Percentiles rank a stretch among this genome's conserved stretches.
These are phyloP conservation scores for Thamnaconus septentrionalis DNA, from an alignment of 2,113 vertebrate genomes.

Conservation along the genomic window DNA sequence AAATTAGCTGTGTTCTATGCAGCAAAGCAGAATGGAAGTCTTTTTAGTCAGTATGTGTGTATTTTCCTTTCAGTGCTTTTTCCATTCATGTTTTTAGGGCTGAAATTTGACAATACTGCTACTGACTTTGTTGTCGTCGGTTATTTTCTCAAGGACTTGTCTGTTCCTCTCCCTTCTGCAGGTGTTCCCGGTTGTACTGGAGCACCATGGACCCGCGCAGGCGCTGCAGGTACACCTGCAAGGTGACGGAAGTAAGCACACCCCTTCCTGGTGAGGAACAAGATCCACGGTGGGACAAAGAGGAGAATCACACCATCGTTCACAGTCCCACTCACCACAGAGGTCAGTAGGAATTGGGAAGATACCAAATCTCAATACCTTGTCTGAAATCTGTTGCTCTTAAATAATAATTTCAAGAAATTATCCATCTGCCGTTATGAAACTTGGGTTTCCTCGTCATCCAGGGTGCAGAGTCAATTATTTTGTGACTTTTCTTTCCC, in stretches of 20 bases:
- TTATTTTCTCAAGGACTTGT: too few relatives aligned
- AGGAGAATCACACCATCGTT: conserved; percentile 85
- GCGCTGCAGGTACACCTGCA: conserved; percentile 87
- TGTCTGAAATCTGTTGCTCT: too few relatives aligned
- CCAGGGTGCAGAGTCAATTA: not conserved
- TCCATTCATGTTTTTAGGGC: too few relatives aligned
- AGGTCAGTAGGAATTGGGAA: conserved; percentile 60
- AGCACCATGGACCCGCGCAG: conserved; percentile 87
- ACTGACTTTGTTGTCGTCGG: too few relatives aligned
- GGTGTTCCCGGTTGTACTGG: conserved; percentile 91
- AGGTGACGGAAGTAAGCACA: conserved; percentile 82
- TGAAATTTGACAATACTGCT: too few relatives aligned
- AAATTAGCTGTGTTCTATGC: too few relatives aligned
- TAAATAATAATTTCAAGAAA: not conserved
- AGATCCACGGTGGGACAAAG: conserved; percentile 70
- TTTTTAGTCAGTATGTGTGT: not conserved
- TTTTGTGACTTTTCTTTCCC: not conserved
- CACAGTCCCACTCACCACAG: conserved; percentile 78
- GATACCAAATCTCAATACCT: too few relatives aligned
- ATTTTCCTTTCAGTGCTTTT: not conserved
- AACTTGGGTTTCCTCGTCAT: not conserved
- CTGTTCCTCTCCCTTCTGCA: conserved; percentile 40
- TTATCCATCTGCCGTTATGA: not conserved
- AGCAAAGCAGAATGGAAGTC: not conserved
- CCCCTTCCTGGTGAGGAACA: conserved; percentile 75